Evolutionary conservation across 1,140 invertebrate species (phyloP).

Genomic region (Tetramorium parvispinum): DNA sequence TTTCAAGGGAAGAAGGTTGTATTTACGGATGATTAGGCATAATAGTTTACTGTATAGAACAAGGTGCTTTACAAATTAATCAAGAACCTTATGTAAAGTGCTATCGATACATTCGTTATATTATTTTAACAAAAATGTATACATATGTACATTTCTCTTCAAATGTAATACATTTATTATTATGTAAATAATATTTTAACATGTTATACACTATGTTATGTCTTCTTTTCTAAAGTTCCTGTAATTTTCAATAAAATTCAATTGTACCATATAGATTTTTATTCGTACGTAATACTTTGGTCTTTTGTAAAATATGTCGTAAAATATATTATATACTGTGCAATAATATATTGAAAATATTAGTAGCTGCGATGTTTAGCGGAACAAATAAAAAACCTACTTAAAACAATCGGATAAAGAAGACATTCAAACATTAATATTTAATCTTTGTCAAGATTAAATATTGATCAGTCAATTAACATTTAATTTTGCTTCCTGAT

Average conservation of each 20-base stretch:
- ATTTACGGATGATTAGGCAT: slow-evolving; percentile 72
- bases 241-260: slow-evolving; percentile 22
- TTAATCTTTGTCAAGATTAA: slow-evolving; percentile 18
- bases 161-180: slow-evolving; percentile 7
- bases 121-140: slow-evolving; percentile 26
- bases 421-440: background rate
- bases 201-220: background rate
- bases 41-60: background rate
- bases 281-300: background rate
- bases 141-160: slow-evolving; percentile 48
- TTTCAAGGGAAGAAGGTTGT: slow-evolving; percentile 83
- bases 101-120: background rate
- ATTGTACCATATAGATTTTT: background rate
- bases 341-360: background rate
- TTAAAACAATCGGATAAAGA: background rate
- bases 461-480: background rate
- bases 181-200: slow-evolving; percentile 3
- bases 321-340: background rate
- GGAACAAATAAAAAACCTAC: background rate
- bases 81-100: background rate
- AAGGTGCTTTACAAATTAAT: slow-evolving; percentile 2
- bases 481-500: slow-evolving; percentile 3
- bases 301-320: background rate
- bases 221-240: background rate
- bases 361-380: background rate